Evolutionary conservation across 2,113 vertebrate species (phyloP).

Genomic region (Turdus rufiventris): DNA sequence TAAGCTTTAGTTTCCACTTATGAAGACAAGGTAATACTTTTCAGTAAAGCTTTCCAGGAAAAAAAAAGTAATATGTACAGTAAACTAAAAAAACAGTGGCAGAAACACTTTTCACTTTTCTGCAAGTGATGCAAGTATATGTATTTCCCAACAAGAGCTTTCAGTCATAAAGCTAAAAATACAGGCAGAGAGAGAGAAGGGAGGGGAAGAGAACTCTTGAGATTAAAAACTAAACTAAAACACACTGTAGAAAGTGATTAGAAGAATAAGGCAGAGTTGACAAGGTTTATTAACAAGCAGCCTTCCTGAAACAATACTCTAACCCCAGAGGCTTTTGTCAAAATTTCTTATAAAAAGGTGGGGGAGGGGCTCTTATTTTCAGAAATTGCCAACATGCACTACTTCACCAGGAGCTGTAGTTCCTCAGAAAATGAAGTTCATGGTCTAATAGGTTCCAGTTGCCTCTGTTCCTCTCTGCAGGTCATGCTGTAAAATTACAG

Average conservation of each 20-base stretch:
- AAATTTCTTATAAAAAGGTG: background rate
- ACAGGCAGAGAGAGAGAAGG: background rate
- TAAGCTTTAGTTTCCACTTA: background rate
- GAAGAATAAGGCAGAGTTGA: background rate
- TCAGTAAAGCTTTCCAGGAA: background rate
- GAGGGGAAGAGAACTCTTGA: background rate
- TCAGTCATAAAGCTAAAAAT: constrained; percentile 17
- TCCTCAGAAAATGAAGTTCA: constrained; percentile 39
- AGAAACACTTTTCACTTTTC: constrained; percentile 3
- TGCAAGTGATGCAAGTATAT: background rate
- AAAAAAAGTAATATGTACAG: background rate
- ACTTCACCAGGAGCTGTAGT: background rate
- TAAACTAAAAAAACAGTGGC: background rate
- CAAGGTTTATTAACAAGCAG: constrained; percentile 23
- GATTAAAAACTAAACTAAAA: constrained; percentile 28
- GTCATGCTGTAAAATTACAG: constrained; percentile 47
- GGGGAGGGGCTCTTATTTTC: background rate
- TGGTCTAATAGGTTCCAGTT: constrained; percentile 19
- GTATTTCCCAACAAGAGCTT: background rate
- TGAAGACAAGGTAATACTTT: background rate
- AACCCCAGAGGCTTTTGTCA: background rate
- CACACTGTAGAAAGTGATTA: background rate
- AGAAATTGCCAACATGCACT: background rate
- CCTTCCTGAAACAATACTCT: constrained; percentile 9
- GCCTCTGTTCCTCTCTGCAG: constrained; percentile 16